These are phyloP conservation scores for Diadema setosum DNA, from an alignment of 35 echinoderm and acorn worm species.

Conservation along the genomic window DNA sequence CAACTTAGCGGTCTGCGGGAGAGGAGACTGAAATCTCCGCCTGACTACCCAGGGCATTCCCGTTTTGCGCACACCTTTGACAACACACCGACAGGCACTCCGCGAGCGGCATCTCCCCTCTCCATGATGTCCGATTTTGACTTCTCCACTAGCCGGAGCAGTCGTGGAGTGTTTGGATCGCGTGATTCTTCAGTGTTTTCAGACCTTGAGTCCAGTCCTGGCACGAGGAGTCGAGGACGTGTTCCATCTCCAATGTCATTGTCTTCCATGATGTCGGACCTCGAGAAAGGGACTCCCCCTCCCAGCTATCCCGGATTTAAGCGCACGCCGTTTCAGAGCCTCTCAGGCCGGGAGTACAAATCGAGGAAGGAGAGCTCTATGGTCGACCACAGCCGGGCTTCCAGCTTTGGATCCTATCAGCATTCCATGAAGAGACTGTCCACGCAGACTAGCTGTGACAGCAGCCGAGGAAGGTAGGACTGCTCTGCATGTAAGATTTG, in stretches of 20 bases:
- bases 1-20: not conserved
- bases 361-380: not conserved
- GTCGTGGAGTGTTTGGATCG: not conserved
- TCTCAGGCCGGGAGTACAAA: not conserved
- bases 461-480: constrained; percentile 2
- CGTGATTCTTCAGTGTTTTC: not conserved
- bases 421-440: constrained; percentile 5
- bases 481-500: too few relatives aligned
- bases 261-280: not conserved
- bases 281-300: not conserved
- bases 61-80: not conserved
- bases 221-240: not conserved
- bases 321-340: not conserved
- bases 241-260: not conserved
- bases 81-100: not conserved
- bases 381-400: not conserved
- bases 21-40: not conserved
- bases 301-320: constrained; percentile 5
- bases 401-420: constrained; percentile 10
- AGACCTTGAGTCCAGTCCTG: not conserved
- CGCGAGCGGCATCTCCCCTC: not conserved
- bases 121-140: not conserved
- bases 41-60: not conserved
- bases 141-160: not conserved
- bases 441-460: constrained; percentile 6